Evolutionary conservation across 2,797 vertebrate genomes (phyloP).

Genomic region (Thamnophis elegans): DNA sequence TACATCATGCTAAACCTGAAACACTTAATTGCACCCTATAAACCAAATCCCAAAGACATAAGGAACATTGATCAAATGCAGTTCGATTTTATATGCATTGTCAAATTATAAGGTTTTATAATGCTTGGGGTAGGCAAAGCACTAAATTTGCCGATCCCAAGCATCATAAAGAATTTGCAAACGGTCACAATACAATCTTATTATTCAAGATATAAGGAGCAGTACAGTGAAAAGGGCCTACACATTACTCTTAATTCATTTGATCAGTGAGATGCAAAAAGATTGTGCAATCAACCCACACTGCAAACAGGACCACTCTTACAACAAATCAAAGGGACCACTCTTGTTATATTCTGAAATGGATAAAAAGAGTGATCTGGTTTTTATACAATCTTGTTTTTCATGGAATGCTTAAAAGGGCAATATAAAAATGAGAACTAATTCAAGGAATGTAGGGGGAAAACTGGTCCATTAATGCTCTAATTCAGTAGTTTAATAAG

Average conservation of each 20-base stretch:
- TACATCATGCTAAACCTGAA: neutral
- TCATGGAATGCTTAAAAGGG: neutral
- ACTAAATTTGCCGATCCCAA: neutral
- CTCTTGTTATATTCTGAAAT: neutral
- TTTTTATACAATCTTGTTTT: neutral
- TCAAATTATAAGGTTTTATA: conserved; percentile 20
- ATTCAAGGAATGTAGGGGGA: neutral
- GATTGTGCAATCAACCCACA: neutral
- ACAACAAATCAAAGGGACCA: neutral
- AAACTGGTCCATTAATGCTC: neutral
- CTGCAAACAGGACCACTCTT: neutral
- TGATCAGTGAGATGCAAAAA: neutral
- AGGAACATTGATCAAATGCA: conserved; percentile 7
- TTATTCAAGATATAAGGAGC: neutral
- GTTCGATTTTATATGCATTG: conserved; percentile 20
- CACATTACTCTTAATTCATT: neutral
- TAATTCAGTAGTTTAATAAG: neutral
- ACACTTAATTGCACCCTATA: neutral
- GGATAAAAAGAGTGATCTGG: neutral
- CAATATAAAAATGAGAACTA: neutral
- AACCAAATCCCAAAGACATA: neutral
- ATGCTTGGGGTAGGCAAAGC: neutral
- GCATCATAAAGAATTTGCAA: neutral
- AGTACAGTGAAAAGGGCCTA: conserved; percentile 6
- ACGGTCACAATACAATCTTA: neutral